A percentile compares a stretch with the other conserved stretches of the same genome.
Evolutionary conservation across 2,888 invertebrate species (phyloP).

Genomic region (Caenorhabditis imperialis): DNA sequence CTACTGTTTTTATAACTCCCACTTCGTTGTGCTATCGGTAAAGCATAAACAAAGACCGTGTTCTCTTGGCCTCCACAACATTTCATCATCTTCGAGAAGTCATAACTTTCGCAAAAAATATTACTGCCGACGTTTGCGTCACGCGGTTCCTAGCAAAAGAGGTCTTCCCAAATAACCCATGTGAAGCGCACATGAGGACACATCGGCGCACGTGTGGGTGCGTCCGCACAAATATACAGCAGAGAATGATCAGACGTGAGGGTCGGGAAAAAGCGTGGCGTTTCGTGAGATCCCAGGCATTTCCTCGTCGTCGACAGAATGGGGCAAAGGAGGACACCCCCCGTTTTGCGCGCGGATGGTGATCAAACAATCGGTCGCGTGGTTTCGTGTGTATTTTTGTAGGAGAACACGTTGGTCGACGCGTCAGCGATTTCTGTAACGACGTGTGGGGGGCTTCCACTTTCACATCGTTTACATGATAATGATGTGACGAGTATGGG

Average conservation of each 20-base stretch:
- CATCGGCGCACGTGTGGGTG: conserved; percentile 38
- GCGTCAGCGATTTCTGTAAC: conserved; percentile 18
- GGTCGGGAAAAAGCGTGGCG: conserved; percentile 23
- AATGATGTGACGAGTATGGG: too few species aligned
- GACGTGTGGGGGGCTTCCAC: too few species aligned
- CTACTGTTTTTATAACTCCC: too few species aligned
- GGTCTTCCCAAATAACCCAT: conserved; percentile 7
- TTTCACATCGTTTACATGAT: not conserved
- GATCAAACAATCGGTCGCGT: conserved; percentile 48
- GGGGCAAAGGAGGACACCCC: conserved; percentile 27
- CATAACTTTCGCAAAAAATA: not conserved
- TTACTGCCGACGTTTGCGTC: too few species aligned
- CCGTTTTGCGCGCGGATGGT: conserved; percentile 34
- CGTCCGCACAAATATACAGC: conserved; percentile 41
- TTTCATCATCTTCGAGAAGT: too few species aligned
- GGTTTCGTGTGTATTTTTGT: conserved; percentile 19
- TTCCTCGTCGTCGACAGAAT: conserved; percentile 25
- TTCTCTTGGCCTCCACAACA: not conserved
- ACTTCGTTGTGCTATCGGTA: too few species aligned
- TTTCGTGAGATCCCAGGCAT: conserved; percentile 44
- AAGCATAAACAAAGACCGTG: too few species aligned
- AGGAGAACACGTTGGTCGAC: conserved; percentile 10
- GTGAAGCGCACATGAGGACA: conserved; percentile 47
- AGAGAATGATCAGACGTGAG: conserved; percentile 41
- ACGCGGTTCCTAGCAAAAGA: too few species aligned